phyloP scores from a whole-genome alignment of 2,888 invertebrate species.

The Cinara cedri region DNA sequence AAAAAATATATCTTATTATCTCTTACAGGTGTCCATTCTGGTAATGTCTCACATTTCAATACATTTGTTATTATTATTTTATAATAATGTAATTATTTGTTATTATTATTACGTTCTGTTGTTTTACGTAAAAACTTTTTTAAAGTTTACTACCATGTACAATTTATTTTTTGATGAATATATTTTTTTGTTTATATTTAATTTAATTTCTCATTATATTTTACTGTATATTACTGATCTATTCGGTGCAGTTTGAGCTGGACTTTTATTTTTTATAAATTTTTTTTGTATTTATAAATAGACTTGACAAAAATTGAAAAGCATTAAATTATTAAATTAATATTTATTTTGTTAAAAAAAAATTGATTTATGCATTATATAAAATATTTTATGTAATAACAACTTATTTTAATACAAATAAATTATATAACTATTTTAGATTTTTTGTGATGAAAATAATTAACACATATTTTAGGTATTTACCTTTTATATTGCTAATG shows the following conservation, averaged over 20 bases:
- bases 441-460: too few species aligned
- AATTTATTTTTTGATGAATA: neutral
- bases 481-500: too few species aligned
- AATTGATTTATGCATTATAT: too few species aligned
- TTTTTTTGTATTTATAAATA: too few species aligned
- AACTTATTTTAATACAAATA: too few species aligned
- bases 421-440: too few species aligned
- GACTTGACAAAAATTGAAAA: too few species aligned
- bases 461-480: too few species aligned
- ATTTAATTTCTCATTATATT: conserved; percentile 18
- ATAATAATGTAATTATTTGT: too few species aligned
- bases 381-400: too few species aligned
- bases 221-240: neutral
- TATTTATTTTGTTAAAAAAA: too few species aligned
- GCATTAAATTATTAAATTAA: too few species aligned
- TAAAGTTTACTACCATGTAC: conserved; percentile 11
- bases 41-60: conserved; percentile 2
- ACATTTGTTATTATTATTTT: neutral
- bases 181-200: conserved; percentile 32
- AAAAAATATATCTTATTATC: neutral
- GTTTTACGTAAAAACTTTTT: conserved; percentile 18
- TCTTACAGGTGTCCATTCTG: conserved; percentile 54
- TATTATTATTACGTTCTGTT: conserved; percentile 1
- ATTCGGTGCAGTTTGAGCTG: neutral
- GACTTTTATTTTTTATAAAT: conserved; percentile 16